phyloP scores from a whole-genome alignment of 1,140 invertebrate genomes.

The Bombus turneri region DNA sequence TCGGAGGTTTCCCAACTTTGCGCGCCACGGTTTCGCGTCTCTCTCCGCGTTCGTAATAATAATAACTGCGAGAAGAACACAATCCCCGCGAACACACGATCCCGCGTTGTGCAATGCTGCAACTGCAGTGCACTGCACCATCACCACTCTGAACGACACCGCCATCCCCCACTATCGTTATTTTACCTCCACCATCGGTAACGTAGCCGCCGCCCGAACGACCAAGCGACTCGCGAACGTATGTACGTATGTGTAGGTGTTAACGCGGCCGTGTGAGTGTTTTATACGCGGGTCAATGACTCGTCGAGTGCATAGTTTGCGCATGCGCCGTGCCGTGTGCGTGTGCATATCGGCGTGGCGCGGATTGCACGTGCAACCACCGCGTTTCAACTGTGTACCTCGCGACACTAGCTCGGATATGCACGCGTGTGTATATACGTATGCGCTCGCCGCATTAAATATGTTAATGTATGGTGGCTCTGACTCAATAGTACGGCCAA shows the following conservation, averaged over 20 bases:
- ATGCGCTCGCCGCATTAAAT: conserved; percentile 53
- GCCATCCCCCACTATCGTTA: not conserved
- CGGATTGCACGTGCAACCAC: conserved; percentile 18
- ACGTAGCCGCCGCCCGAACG: conserved; percentile 20
- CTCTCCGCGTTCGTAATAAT: conserved; percentile 45
- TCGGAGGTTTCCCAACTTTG: conserved; percentile 50
- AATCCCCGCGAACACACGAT: conserved; percentile 52
- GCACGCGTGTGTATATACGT: not conserved
- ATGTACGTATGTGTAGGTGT: conserved; percentile 39
- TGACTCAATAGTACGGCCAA: conserved; percentile 61
- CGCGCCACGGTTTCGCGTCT: conserved; percentile 48
- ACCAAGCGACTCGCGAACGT: not conserved
- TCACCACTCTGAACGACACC: conserved; percentile 12
- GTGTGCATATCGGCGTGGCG: conserved; percentile 16
- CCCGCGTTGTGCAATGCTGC: conserved; percentile 59
- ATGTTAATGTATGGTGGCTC: conserved; percentile 61
- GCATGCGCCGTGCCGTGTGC: conserved; percentile 53
- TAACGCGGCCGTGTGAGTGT: conserved; percentile 51
- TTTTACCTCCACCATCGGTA: not conserved
- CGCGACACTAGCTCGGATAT: not conserved
- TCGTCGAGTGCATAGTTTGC: conserved; percentile 64
- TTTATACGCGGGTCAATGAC: conserved; percentile 69
- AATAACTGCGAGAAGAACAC: conserved; percentile 50
- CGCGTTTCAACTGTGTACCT: not conserved
- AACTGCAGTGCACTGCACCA: conserved; percentile 53